Evolutionary conservation across 2,113 vertebrate species (phyloP).

Genomic region (Mormoops blainvillei): DNA sequence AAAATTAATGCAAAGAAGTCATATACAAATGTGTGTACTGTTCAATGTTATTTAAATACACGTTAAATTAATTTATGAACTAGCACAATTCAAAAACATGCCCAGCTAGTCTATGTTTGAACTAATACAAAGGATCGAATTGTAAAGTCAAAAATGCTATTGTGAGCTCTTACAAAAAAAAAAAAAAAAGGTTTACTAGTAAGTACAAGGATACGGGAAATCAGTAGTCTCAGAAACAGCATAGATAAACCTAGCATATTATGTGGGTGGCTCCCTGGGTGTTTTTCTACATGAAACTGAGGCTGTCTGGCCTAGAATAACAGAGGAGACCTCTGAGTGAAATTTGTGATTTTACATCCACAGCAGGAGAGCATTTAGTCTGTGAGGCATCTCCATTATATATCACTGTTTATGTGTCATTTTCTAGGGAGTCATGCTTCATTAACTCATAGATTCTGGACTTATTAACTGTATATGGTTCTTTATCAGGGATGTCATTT

Average conservation of each 20-base stretch:
- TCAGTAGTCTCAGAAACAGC: neutral
- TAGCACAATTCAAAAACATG: neutral
- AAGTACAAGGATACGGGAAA: neutral
- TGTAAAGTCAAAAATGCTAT: neutral
- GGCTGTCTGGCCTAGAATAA: neutral
- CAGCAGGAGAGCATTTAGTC: neutral
- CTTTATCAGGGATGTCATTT: neutral
- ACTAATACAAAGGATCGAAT: neutral
- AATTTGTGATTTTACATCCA: neutral
- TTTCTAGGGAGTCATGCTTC: neutral
- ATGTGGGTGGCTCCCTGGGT: neutral
- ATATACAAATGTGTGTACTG: neutral
- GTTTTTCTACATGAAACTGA: neutral
- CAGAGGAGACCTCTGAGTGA: accelerated
- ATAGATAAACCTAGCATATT: too few species aligned
- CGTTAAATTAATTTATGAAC: neutral
- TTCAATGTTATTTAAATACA: neutral
- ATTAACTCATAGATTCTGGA: neutral
- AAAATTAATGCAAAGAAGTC: neutral
- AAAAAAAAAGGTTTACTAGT: too few species aligned
- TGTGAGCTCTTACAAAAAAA: neutral
- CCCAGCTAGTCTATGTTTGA: neutral
- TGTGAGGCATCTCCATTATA: neutral
- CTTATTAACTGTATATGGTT: neutral
- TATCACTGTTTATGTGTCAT: neutral